A percentile compares a stretch with the other conserved stretches of the same genome.
These are phyloP conservation scores for Eretmocerus hayati DNA, from an alignment of 2,888 invertebrate species.

Conservation along the genomic window DNA sequence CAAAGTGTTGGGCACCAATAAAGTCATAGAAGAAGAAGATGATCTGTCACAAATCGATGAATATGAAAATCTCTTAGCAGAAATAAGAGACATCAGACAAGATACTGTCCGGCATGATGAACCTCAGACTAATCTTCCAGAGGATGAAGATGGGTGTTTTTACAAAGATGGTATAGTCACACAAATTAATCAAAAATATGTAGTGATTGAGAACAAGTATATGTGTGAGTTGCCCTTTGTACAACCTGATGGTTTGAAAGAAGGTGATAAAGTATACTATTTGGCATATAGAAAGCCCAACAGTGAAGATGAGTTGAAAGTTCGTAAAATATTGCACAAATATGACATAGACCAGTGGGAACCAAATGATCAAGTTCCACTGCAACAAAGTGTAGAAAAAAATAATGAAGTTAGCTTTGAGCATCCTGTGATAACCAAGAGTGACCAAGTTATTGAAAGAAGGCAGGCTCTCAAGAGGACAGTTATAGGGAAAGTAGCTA, in stretches of 20 bases:
- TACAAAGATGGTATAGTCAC: conserved; percentile 54
- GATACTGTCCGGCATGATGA: conserved; percentile 8
- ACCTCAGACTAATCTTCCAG: conserved; percentile 7
- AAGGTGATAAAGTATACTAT: conserved; percentile 55
- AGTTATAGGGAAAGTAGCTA: conserved; percentile 46
- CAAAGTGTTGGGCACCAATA: conserved; percentile 5
- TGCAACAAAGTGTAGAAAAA: conserved; percentile 44
- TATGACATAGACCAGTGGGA: conserved; percentile 42
- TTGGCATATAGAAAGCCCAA: conserved; percentile 50
- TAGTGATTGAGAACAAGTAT: conserved; percentile 56
- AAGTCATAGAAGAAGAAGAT: background rate
- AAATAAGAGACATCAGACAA: conserved; percentile 13
- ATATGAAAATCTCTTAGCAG: conserved; percentile 4
- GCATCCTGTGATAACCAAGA: background rate
- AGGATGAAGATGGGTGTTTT: conserved; percentile 28
- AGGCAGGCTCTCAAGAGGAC: conserved; percentile 31
- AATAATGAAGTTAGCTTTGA: conserved; percentile 29
- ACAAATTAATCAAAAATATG: conserved; percentile 47
- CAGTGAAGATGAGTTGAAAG: conserved; percentile 45
- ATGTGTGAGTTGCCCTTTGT: conserved; percentile 49
- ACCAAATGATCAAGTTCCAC: conserved; percentile 39
- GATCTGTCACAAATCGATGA: background rate
- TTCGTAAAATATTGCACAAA: conserved; percentile 56
- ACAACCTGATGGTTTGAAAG: conserved; percentile 42
- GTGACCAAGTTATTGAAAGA: conserved; percentile 6